Conservation (phyloP, 2,113 vertebrate species). For the Galemys pyrenaicus region DNA sequence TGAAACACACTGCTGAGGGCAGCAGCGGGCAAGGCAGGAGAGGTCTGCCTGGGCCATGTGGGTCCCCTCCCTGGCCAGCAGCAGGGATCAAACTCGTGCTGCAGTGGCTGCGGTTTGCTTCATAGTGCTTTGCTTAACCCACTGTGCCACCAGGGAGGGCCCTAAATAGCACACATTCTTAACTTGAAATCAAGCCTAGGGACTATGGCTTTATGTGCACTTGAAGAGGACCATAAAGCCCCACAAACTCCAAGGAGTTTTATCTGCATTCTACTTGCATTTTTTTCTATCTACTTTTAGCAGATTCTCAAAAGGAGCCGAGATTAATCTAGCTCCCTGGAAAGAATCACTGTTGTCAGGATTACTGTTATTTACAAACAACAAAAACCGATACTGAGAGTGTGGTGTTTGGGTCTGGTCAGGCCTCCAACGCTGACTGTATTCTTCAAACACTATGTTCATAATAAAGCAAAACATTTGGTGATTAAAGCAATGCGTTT, state of each 20-base stretch:
- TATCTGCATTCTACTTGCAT: not conserved
- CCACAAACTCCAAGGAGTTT: not conserved
- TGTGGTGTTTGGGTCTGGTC: not conserved
- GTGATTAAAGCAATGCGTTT: not conserved
- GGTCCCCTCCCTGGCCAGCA: no score
- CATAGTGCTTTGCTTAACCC: no score
- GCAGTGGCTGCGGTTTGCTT: no score
- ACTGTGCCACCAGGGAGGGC: no score
- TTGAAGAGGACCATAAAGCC: not conserved
- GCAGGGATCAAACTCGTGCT: no score
- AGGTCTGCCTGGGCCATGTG: no score
- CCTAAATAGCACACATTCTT: not conserved
- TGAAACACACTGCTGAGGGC: no score
- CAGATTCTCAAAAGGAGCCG: not conserved
- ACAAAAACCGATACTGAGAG: not conserved
- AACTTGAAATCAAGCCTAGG: not conserved
- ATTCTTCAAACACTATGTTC: not conserved
- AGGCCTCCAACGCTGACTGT: not conserved
- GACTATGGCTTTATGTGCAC: not conserved
- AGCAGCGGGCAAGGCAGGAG: no score
- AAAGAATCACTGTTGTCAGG: not conserved
- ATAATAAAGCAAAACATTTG: not conserved
- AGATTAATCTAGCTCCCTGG: not conserved
- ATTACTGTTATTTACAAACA: not conserved
- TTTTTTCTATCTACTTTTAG: not conserved